phyloP scores from a whole-genome alignment of 2,113 vertebrate genomes.

The Uria aalge region DNA sequence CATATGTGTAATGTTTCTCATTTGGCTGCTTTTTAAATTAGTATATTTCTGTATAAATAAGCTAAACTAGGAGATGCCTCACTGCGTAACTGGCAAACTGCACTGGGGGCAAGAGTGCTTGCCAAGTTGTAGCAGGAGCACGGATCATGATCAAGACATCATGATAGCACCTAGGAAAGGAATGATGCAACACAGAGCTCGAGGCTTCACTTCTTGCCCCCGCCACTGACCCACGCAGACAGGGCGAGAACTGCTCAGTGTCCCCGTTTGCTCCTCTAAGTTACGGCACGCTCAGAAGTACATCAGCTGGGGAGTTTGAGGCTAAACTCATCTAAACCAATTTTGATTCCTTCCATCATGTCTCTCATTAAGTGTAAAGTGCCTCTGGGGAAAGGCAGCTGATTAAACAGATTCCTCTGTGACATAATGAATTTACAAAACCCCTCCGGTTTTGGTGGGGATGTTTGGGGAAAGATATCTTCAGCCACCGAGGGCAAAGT shows the following conservation, averaged over 20 bases:
- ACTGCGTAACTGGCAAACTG: background rate
- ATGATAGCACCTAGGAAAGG: background rate
- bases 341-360: constrained; percentile 35
- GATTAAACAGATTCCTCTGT: constrained; percentile 69
- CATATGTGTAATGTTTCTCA: background rate
- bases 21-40: background rate
- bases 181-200: background rate
- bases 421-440: constrained; percentile 65
- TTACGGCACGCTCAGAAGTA: background rate
- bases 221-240: background rate
- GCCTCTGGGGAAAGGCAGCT: constrained; percentile 63
- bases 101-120: background rate
- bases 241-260: background rate
- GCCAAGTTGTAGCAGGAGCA: background rate
- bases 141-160: background rate
- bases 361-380: constrained; percentile 40
- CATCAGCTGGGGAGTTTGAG: background rate
- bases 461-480: constrained; percentile 63
- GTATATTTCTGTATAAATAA: background rate
- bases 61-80: background rate
- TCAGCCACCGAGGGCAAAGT: background rate
- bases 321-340: background rate
- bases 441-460: constrained; percentile 45
- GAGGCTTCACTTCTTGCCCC: background rate
- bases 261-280: background rate